A percentile compares a stretch with the other conserved stretches of the same genome.
Conservation (phyloP, 2,797 vertebrate species). For the Poecilia gillii region DNA sequence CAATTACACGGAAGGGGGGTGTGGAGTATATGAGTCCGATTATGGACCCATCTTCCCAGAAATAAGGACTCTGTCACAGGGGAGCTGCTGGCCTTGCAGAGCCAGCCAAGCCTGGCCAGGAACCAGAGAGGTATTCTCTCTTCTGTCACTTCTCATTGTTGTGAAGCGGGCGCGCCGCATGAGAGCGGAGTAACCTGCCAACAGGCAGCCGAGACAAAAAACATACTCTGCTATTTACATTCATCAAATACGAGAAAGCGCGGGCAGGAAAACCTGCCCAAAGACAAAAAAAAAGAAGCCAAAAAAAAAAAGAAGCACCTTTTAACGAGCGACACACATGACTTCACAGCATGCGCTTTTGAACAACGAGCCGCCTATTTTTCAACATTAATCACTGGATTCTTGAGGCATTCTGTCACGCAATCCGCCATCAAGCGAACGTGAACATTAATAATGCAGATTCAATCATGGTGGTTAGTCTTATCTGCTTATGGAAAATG, state of each 20-base stretch:
- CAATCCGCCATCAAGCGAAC: conserved; percentile 48
- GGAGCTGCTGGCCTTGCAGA: conserved; percentile 58
- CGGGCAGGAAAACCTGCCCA: not conserved
- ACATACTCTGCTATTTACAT: conserved; percentile 40
- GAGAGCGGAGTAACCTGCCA: conserved; percentile 48
- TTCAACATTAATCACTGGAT: conserved; percentile 44
- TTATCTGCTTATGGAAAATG: conserved; percentile 69
- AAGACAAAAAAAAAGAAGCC: conserved; percentile 1
- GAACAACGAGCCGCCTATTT: conserved; percentile 47
- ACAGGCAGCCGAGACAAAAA: conserved; percentile 37
- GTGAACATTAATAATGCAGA: conserved; percentile 70
- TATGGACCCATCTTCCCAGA: conserved; percentile 67
- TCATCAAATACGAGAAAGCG: conserved; percentile 19
- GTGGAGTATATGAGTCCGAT: conserved; percentile 66
- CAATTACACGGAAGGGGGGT: conserved; percentile 62
- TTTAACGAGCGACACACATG: conserved; percentile 17
- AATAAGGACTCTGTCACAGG: conserved; percentile 66
- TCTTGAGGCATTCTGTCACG: conserved; percentile 35
- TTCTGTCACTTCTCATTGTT: conserved; percentile 73
- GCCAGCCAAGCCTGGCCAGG: conserved; percentile 55
- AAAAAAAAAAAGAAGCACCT: not conserved
- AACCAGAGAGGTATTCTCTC: conserved; percentile 62
- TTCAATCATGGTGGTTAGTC: conserved; percentile 64
- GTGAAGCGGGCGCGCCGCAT: conserved; percentile 46
- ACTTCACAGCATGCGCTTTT: conserved; percentile 34